Conservation (phyloP, 1,140 invertebrate species). For the Calephelis nemesis region DNA sequence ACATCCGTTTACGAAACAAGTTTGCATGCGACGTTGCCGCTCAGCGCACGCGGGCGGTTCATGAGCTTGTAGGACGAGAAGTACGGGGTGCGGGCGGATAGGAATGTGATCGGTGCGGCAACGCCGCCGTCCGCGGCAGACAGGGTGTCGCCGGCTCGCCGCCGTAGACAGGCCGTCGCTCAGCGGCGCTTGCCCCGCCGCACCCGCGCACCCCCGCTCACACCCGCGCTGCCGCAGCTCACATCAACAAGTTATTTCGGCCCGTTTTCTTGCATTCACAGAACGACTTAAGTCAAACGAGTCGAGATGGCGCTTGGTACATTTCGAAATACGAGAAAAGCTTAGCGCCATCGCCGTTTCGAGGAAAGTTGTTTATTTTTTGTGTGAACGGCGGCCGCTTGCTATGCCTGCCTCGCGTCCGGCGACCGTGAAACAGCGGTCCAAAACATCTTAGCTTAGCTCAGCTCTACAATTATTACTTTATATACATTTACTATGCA, state of each 20-base stretch:
- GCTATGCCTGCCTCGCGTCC: constrained; percentile 64
- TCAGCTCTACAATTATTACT: no score
- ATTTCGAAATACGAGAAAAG: constrained; percentile 40
- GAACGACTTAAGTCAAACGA: constrained; percentile 54
- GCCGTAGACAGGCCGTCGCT: constrained; percentile 87
- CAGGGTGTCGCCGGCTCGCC: constrained; percentile 92
- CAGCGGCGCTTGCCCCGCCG: constrained; percentile 66
- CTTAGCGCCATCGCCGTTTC: constrained; percentile 77
- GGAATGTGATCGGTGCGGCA: constrained; percentile 82
- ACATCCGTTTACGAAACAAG: constrained; percentile 85
- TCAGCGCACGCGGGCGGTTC: constrained; percentile 57
- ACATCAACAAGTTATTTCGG: constrained; percentile 78
- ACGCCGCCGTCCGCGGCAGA: constrained; percentile 89
- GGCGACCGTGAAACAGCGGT: constrained; percentile 28
- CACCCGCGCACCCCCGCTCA: constrained; percentile 45
- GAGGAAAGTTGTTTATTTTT: constrained; percentile 78
- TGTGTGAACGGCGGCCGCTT: constrained; percentile 64
- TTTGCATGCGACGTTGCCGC: constrained; percentile 80
- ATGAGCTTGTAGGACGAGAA: constrained; percentile 49
- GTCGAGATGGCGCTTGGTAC: constrained; percentile 40
- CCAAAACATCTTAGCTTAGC: constrained; percentile 7
- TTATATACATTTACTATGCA: no score
- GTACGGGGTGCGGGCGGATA: constrained; percentile 72
- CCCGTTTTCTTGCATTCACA: constrained; percentile 41
- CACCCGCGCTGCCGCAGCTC: constrained; percentile 56